Percentiles rank a stretch among this genome's conserved stretches.
Conservation (phyloP, 2,888 invertebrate species). For the Colostygia pectinataria region DNA sequence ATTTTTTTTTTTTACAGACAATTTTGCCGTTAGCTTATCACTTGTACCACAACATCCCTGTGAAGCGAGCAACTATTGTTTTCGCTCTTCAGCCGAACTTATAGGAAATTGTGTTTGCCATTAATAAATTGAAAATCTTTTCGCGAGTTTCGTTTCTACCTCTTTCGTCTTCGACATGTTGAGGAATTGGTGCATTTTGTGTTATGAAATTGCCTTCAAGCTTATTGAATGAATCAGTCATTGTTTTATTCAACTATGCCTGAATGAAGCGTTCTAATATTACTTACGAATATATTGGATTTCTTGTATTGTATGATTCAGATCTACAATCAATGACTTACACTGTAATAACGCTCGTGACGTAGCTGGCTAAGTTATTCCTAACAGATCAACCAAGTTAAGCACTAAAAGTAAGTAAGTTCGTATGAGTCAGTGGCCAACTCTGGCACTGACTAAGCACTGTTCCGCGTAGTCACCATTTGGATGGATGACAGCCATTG, state of each 20-base stretch:
- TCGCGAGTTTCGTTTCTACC: conserved; percentile 41
- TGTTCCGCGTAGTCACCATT: no score
- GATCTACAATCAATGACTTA: no score
- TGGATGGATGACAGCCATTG: no score
- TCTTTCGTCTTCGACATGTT: conserved; percentile 13
- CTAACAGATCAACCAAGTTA: no score
- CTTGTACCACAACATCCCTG: conserved; percentile 6
- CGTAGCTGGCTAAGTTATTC: no score
- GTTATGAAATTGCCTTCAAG: conserved; percentile 14
- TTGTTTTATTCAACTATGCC: background rate
- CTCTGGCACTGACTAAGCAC: no score
- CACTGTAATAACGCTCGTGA: no score
- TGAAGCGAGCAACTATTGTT: conserved; percentile 50
- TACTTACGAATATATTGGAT: no score
- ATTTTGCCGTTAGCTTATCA: conserved; percentile 23
- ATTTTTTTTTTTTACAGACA: no score
- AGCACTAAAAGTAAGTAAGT: no score
- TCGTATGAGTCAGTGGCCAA: no score
- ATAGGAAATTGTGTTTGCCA: conserved; percentile 58
- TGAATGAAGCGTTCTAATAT: background rate
- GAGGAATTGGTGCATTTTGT: conserved; percentile 29
- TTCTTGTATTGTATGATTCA: no score
- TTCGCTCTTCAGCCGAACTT: conserved; percentile 37
- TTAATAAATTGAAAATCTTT: conserved; percentile 68
- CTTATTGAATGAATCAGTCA: conserved; percentile 18